These are phyloP conservation scores for Gadopsis marmoratus DNA, from an alignment of 2,797 vertebrate species.

Conservation along the genomic window DNA sequence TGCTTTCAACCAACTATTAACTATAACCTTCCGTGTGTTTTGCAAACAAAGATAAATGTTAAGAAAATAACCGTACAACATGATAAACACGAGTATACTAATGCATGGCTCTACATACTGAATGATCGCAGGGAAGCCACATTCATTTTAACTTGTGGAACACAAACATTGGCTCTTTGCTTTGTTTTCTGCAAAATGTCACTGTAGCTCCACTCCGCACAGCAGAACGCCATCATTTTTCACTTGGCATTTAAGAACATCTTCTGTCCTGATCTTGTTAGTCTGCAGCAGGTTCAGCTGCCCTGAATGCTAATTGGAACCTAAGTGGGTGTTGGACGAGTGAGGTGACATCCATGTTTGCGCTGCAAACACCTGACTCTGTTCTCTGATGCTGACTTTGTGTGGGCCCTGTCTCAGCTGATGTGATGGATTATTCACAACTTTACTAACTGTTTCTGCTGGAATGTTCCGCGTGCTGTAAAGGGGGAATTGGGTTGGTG, in stretches of 20 bases:
- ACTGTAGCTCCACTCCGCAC: slow-evolving; percentile 14
- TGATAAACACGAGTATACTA: background rate
- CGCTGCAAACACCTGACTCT: slow-evolving; percentile 48
- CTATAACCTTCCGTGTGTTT: background rate
- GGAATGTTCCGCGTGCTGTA: slow-evolving; percentile 59
- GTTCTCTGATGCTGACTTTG: background rate
- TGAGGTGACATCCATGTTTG: slow-evolving; percentile 29
- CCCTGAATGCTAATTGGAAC: slow-evolving; percentile 49
- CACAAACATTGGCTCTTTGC: slow-evolving; percentile 27
- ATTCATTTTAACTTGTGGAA: slow-evolving; percentile 9
- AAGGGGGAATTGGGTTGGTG: slow-evolving; percentile 59
- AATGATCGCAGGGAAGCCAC: background rate
- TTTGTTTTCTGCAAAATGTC: slow-evolving; percentile 31
- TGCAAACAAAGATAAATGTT: background rate
- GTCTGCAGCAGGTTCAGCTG: slow-evolving; percentile 42
- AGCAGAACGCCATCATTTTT: background rate
- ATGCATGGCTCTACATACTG: background rate
- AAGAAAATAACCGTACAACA: background rate
- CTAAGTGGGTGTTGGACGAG: slow-evolving; percentile 25
- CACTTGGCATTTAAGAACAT: slow-evolving; percentile 50
- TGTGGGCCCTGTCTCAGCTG: slow-evolving; percentile 31
- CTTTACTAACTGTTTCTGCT: slow-evolving; percentile 65
- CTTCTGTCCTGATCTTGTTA: slow-evolving; percentile 32
- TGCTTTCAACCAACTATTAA: background rate
- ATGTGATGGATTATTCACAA: slow-evolving; percentile 77